Base-by-base conservation (phyloP, 1,140 invertebrate species). In the Gryllus bimaculatus region DNA sequence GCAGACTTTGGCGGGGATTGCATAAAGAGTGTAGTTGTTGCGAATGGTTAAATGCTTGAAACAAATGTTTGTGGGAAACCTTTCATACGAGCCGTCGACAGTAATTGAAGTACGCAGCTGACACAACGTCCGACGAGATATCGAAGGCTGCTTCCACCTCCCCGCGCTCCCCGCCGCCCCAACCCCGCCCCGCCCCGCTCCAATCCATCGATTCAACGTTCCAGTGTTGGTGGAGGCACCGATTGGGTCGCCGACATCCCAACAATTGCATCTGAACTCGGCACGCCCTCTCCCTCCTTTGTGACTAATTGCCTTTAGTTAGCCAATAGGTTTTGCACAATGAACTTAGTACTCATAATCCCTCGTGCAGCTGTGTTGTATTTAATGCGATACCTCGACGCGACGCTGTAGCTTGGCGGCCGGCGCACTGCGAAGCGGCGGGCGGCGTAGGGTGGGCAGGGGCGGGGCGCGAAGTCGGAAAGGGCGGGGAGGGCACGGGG, bases 281-380 rank as follows among this genome's bases (percentile, higher is more conserved):
- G 54, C 54, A 1, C 26, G 26, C 26, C 26, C 5, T 5, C 26
- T 5, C 26, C 26, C 26, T 18, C 54, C 54, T 66, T 66, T 66
- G 54, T 66, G 54, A 66, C 54, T 66, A 66, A 66, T 66, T 66
- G 54, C 54, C 54, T 66, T 66, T 66, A 66, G 54, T 66, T 66
- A 66, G 54, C 54, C 54, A 66, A 66, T 66, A 66, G 54, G 54
- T 66, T 66, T 66, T 66, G 54, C 54, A 66, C 54, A 66, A 66
- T 66, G 54, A 66, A 66, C 54, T 66, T 66, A 66, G 54, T 66
- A 66, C 54, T 66, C 54, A 66, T 66, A 66, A 66, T 66, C 54
- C 54, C 54, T 66, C 54, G 10, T 7, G 54, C 54, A 66, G 54
- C 54, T 66, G 54, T 39, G 54, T 18, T 66, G 54, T 66, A 66